phyloP scores from a whole-genome alignment of 64 coral and sea anemone species.

The Anthopleura sola region DNA sequence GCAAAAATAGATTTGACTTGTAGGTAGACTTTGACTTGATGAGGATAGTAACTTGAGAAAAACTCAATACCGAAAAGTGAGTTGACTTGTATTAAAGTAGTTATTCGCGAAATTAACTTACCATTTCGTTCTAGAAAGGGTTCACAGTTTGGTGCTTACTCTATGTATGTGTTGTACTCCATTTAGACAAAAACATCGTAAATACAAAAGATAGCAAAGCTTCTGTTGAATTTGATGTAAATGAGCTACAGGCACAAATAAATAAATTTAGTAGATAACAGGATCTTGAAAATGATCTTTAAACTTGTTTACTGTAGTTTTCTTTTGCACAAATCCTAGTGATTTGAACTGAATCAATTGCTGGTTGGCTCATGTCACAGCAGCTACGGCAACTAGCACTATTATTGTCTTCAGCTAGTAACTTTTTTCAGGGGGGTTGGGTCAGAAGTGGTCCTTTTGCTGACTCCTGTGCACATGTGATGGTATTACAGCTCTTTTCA shows the following conservation, averaged over 20 bases:
- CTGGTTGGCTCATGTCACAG: no score
- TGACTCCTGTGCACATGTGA: no score
- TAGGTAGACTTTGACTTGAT: not conserved
- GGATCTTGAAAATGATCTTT: not conserved
- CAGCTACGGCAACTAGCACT: no score
- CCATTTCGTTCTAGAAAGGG: conserved; percentile 7
- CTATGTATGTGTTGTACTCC: not conserved
- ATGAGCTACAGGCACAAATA: not conserved
- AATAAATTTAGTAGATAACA: not conserved
- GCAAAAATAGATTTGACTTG: not conserved
- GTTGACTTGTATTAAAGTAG: not conserved
- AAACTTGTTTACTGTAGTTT: not conserved
- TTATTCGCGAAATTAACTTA: not conserved
- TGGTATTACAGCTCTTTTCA: no score
- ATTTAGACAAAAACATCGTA: not conserved
- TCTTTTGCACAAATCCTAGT: no score
- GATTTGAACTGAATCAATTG: no score
- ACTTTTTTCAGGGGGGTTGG: no score
- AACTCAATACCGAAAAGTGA: not conserved
- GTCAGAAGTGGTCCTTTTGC: no score
- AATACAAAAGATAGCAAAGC: not conserved
- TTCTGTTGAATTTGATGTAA: conserved; percentile 4
- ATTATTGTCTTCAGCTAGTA: no score
- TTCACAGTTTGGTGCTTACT: not conserved
- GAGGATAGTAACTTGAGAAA: not conserved